Evolutionary conservation across 2,113 vertebrate genomes (phyloP), one percentile per base, ranked within the genome.

Genomic region (Apeltes quadracus): DNA sequence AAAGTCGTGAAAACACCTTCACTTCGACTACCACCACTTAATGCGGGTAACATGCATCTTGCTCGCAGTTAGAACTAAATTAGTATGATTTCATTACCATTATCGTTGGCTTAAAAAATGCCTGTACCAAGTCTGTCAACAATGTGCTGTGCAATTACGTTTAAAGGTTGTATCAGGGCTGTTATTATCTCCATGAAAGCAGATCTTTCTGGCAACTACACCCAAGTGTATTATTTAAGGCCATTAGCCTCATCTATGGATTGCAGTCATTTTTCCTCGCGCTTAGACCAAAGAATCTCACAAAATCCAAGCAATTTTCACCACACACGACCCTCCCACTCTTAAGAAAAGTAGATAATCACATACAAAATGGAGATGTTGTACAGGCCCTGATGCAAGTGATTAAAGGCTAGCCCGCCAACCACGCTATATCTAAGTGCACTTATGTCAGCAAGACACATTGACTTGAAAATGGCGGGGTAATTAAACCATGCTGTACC

Each of bases 131-230:
- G 66, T 84, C 48, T 75, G 72, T 75, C 83, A 87, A 85, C 84
- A 84, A 67, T 62, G 59, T 56, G 67, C 67, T 34, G 16, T 66
- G 84, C 78, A 85, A 90, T 90, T 88, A 87, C 68, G 67, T 86
- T 75, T 74, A 72, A 84, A 86, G 80, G 83, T 85, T 79, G 76
- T 61, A 86, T 84, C 65, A 79, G 84, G 65, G 67, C 84, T 78
- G 46, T 87, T 80, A 91, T 91, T 90, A 90, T 83, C 86, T 87
- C 76, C 67, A 58, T 78, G 76, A 87, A 87, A 87, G 79, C n/a
- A 22, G 3, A 83, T 76, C 83, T 81, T 58, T 76, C 63, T 7
- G 20, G 66, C 73, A 76, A 61, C 81, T 53, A 64, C 18, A 15
- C 79, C 57, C 78, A 66, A 79, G 87, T 74, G 81, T 88, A 73